Conservation (phyloP, 2,888 invertebrate genomes). For the Sinelater perroti region DNA sequence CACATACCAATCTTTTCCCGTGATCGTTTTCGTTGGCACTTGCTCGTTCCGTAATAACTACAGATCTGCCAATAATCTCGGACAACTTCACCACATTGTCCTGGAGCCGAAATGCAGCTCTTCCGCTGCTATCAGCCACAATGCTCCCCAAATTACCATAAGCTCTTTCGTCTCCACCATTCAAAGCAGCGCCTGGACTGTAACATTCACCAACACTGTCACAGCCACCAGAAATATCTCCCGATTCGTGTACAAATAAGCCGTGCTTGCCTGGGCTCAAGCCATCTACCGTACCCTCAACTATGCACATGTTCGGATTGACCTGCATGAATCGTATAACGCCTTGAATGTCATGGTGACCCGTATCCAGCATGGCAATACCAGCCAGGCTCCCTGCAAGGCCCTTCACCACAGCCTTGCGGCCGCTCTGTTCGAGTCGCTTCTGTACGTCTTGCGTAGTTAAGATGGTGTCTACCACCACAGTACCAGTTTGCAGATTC, state of each 20-base stretch:
- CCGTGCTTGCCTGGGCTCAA: slow-evolving; percentile 70
- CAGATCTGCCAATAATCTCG: slow-evolving; percentile 80
- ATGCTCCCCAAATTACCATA: slow-evolving; percentile 75
- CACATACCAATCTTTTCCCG: slow-evolving; percentile 76
- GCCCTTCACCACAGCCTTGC: slow-evolving; percentile 80
- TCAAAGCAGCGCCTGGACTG: slow-evolving; percentile 63
- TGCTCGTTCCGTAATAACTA: slow-evolving; percentile 72
- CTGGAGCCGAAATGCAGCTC: slow-evolving; percentile 72
- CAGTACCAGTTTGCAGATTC: slow-evolving; percentile 69
- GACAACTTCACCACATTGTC: slow-evolving; percentile 71
- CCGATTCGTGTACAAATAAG: slow-evolving; percentile 74
- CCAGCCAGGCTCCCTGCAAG: slow-evolving; percentile 75
- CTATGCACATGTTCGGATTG: slow-evolving; percentile 67
- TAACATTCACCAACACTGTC: slow-evolving; percentile 70
- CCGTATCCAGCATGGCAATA: slow-evolving; percentile 76
- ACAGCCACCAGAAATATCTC: slow-evolving; percentile 73
- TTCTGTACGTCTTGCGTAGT: slow-evolving; percentile 68
- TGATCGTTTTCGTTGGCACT: slow-evolving; percentile 62
- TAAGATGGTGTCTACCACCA: slow-evolving; percentile 73
- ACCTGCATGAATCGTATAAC: slow-evolving; percentile 80
- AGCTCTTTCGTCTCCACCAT: slow-evolving; percentile 59
- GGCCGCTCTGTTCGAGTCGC: slow-evolving; percentile 68
- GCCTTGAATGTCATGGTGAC: slow-evolving; percentile 66
- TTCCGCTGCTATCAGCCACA: slow-evolving; percentile 67
- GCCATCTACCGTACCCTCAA: slow-evolving; percentile 88